Conservation (phyloP, 2,797 vertebrate genomes). For the Allobates femoralis region DNA sequence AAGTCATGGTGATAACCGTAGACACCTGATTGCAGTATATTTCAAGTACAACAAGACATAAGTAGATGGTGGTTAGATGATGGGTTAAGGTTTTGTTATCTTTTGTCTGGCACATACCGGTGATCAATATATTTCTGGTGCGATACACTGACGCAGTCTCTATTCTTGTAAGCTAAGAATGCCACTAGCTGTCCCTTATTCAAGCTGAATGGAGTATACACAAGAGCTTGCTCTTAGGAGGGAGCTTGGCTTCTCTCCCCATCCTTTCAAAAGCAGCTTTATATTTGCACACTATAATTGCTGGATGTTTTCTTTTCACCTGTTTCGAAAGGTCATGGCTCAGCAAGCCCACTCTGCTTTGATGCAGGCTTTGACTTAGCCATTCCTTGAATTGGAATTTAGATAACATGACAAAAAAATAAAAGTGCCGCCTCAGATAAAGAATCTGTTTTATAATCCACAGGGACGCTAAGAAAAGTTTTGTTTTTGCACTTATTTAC, state of each 20-base stretch:
- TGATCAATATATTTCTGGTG: neutral
- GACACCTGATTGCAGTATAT: no score
- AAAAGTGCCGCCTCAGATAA: slow-evolving; percentile 12
- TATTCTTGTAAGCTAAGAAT: neutral
- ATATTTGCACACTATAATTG: slow-evolving; percentile 53
- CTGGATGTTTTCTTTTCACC: slow-evolving; percentile 57
- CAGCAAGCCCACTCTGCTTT: slow-evolving; percentile 45
- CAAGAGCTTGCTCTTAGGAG: slow-evolving; percentile 23
- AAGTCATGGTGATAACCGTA: no score
- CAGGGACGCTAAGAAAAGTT: neutral
- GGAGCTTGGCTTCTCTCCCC: slow-evolving; percentile 37
- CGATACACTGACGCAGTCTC: neutral
- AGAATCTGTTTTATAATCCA: slow-evolving; percentile 5
- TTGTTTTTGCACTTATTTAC: neutral
- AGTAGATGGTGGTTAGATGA: neutral
- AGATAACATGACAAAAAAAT: slow-evolving; percentile 39
- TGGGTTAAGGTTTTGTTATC: neutral
- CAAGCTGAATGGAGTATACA: slow-evolving; percentile 29
- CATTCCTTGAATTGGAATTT: slow-evolving; percentile 28
- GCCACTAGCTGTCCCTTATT: neutral
- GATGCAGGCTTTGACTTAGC: slow-evolving; percentile 45
- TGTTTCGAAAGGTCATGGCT: slow-evolving; percentile 56
- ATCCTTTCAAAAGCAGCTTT: slow-evolving; percentile 37
- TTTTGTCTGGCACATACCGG: neutral
- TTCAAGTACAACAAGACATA: neutral